Evolutionary conservation across 2,113 vertebrate species (phyloP).

Genomic region (Rostratula benghalensis): DNA sequence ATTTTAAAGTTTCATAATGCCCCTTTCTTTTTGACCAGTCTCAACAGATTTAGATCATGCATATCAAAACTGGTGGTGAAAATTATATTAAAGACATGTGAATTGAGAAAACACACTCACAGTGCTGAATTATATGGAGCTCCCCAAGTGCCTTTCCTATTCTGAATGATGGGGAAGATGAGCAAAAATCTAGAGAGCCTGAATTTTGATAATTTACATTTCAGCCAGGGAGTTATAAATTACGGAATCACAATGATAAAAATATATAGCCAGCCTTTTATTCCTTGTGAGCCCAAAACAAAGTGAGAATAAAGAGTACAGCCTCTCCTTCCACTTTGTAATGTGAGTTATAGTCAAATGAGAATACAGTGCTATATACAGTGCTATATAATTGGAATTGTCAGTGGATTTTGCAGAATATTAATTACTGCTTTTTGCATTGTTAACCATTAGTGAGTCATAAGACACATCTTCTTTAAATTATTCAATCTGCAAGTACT

Average conservation of each 20-base stretch:
- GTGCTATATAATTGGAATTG: not conserved
- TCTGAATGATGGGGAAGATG: not conserved
- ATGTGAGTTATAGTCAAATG: not conserved
- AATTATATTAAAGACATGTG: not conserved
- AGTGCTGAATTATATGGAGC: not conserved
- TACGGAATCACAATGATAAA: not conserved
- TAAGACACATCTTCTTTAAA: not conserved
- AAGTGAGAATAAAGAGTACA: not conserved
- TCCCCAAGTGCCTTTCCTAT: not conserved
- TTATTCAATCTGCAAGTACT: not conserved
- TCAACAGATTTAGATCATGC: not conserved
- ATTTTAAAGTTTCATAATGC: not conserved
- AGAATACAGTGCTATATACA: not conserved
- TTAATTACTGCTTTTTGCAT: not conserved
- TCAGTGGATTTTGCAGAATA: not conserved
- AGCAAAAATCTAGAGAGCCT: not conserved
- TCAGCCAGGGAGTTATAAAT: not conserved
- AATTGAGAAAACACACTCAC: not conserved
- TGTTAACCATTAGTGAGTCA: slow-evolving; percentile 9
- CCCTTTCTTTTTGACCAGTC: not conserved
- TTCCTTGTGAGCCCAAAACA: not conserved
- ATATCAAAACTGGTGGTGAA: not conserved
- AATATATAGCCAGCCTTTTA: not conserved
- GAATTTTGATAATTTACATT: not conserved
- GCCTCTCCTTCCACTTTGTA: not conserved